These are phyloP conservation scores for Littorina saxatilis DNA, from an alignment of 1,140 invertebrate genomes.

Conservation along the genomic window DNA sequence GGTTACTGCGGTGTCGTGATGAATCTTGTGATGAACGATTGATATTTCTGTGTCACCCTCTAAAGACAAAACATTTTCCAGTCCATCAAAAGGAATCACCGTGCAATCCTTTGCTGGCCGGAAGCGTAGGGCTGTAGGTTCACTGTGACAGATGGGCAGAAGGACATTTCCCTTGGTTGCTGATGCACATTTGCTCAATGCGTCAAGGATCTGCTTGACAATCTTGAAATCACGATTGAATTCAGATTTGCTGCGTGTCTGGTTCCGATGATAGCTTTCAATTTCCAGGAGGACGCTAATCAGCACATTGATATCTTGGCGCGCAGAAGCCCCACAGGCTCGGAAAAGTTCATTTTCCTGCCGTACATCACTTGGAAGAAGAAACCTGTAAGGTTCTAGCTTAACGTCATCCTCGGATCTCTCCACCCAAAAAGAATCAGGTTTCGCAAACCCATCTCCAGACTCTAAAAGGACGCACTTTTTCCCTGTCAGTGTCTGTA, in stretches of 20 bases:
- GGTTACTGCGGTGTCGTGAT: constrained; percentile 48
- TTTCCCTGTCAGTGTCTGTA: neutral
- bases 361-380: neutral
- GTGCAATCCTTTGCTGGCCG: constrained; percentile 49
- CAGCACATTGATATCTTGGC: constrained; percentile 33
- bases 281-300: neutral
- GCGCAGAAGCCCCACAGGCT: constrained; percentile 47
- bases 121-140: constrained; percentile 38
- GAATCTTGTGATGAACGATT: constrained; percentile 58
- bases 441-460: neutral
- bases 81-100: neutral
- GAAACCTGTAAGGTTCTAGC: constrained; percentile 22
- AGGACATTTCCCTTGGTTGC: constrained; percentile 26
- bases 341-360: neutral
- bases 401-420: neutral
- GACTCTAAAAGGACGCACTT: neutral
- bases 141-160: constrained; percentile 38
- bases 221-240: constrained; percentile 14
- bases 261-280: neutral
- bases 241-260: neutral
- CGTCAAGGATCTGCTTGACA: constrained; percentile 29
- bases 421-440: constrained; percentile 28
- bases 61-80: neutral
- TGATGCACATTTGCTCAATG: constrained; percentile 10
- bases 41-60: constrained; percentile 19